Evolutionary conservation across 2,797 vertebrate genomes (phyloP).

Genomic region (Xenops minutus): DNA sequence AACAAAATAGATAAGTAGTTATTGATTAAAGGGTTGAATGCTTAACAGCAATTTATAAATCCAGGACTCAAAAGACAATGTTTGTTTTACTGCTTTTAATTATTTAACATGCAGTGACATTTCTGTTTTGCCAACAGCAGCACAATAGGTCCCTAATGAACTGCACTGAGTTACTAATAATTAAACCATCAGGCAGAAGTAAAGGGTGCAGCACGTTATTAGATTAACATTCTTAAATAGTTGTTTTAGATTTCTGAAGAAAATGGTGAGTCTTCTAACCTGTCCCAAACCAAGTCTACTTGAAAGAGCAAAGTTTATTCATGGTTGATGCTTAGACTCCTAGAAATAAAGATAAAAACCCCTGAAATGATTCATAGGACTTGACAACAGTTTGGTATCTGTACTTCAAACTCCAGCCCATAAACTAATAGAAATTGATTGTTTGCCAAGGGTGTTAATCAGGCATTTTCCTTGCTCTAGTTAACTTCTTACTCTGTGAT

Average conservation of each 20-base stretch:
- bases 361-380: not conserved
- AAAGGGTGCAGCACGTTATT: slow-evolving; percentile 66
- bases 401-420: not conserved
- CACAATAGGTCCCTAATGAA: slow-evolving; percentile 82
- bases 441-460: not conserved
- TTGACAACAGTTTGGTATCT: not conserved
- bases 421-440: not conserved
- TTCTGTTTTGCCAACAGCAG: slow-evolving; percentile 80
- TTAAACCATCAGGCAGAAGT: slow-evolving; percentile 73
- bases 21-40: slow-evolving; percentile 74
- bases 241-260: slow-evolving; percentile 48
- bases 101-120: slow-evolving; percentile 75
- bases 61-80: slow-evolving; percentile 74
- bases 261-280: slow-evolving; percentile 16
- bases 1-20: slow-evolving; percentile 61
- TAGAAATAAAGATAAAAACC: not conserved
- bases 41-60: slow-evolving; percentile 72
- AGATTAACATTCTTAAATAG: slow-evolving; percentile 70
- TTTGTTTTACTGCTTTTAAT: slow-evolving; percentile 83
- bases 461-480: not conserved
- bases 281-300: not conserved
- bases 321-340: not conserved
- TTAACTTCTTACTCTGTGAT: not conserved
- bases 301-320: not conserved
- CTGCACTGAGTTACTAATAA: slow-evolving; percentile 74